Base-by-base conservation (phyloP, 2,113 vertebrate species). In the Cyrtonyx montezumae region DNA sequence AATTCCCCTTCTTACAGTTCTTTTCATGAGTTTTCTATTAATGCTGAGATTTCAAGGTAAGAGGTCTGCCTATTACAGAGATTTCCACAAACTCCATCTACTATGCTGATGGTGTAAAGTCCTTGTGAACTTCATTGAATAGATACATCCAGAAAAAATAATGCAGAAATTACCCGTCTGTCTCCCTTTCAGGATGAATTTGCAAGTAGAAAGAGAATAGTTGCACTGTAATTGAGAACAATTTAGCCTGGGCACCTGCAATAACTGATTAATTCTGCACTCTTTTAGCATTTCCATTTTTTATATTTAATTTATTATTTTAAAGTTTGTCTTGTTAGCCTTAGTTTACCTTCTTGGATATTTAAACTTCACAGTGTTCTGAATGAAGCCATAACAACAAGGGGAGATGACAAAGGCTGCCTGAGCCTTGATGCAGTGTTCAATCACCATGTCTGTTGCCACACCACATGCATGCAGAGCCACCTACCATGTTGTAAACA, bases 341-440 rank as follows among this genome's bases (percentile, higher is more conserved):
- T 70, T 15, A 26, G 13, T 76, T 97, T 86, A 99, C 99, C 99
- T 99, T 96, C 96, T 98, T 71, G 99, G 99, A 94, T 99, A 99
- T 74, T 95, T 98, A 96, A 99, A 98, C 97, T 98, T 99, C 75
- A 98, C 84, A 8, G 99, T 99, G 55, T 99, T 99, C 95, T 99
- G 99, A 93, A 99, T 98, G 97, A 99, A 99, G 75, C 99, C 99
- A 0, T 99, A 99, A 96, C 99, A 99, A 96, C 99, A 99, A 1
- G 99, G 99, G 73, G 98, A 99, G 48, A 99, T 88, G 92, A 99
- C 98, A 58, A 99, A 99, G 70, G 98, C 96, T 25, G 99, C 99
- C 42, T 88, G 95, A 0, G 97, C 98, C 79, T 98, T 97, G 96
- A 99, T 92, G 91, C 99, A 99, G 68, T 98, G 99, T 25, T 99